Evolutionary conservation across 2,113 vertebrate genomes (phyloP), one percentile per base, ranked within the genome.

Genomic region (Scopus umbretta): DNA sequence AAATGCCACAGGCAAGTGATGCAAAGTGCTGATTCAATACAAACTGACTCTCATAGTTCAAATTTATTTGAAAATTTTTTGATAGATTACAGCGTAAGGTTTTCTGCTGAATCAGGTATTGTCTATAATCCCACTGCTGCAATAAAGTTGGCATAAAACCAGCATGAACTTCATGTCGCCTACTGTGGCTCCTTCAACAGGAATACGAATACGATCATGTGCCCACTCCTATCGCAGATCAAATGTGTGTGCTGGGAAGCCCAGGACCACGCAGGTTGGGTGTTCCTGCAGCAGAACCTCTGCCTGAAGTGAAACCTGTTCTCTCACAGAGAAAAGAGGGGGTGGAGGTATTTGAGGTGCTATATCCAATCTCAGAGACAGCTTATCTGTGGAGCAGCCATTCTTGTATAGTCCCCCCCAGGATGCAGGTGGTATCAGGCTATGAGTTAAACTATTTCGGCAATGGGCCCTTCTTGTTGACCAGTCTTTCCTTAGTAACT

Each of bases 11-110:
- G 78, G 78, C 78, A 53, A 93, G 71, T 5, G 66, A 12, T 73
- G 78, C 53, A n/a, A 93, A 93, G 79, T 92, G 87, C 87, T 92
- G 93, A 94, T 90, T 82, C 92, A 65, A 65, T 42, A 23, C 90
- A 90, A 94, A 80, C 70, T 52, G 61, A 36, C 65, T 82, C 87
- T 76, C 42, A 36, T 9, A 52, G 84, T 23, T 88, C 61, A 88
- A 71, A 93, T 96, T 72, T 93, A 85, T 94, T 49, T 86, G 81
- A 81, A 92, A 79, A 27, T 6, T 62, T 87, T 59, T 30, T 80
- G 71, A 95, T 62, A 50, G 92, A 82, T 90, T 49, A 58, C 56
- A 15, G 1, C 70, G 23, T 3, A 21, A 36, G 30, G 17, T 61
- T 91, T 94, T 82, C 70, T 95, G 78, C 96, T 86, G 93, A 94